Percentiles rank a stretch among this genome's conserved stretches.
Conservation (phyloP, 2,888 invertebrate genomes). For the Xestia ashworthii region DNA sequence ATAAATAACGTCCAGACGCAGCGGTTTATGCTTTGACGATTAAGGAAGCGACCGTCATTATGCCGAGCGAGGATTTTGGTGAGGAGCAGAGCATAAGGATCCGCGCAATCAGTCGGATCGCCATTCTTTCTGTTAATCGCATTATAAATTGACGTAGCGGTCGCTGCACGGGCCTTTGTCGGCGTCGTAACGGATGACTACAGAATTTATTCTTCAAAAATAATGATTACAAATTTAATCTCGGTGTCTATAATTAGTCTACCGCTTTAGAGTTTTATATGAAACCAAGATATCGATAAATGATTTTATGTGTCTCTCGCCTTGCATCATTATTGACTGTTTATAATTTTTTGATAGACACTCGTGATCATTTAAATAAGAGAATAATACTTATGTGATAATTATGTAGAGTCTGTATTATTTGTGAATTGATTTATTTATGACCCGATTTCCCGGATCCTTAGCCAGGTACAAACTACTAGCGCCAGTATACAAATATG, state of each 20-base stretch:
- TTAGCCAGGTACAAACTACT: conserved; percentile 19
- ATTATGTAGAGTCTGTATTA: neutral
- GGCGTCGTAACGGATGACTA: conserved; percentile 82
- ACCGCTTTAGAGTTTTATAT: conserved; percentile 66
- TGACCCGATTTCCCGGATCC: neutral
- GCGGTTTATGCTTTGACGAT: conserved; percentile 75
- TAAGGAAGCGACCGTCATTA: conserved; percentile 79
- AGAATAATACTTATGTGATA: neutral
- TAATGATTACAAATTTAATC: conserved; percentile 83
- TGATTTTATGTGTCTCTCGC: conserved; percentile 53
- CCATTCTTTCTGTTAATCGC: conserved; percentile 88
- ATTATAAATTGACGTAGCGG: conserved; percentile 88
- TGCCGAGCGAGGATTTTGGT: conserved; percentile 78
- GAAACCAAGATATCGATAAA: conserved; percentile 52
- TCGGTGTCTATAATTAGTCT: conserved; percentile 81
- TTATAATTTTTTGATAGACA: conserved; percentile 19
- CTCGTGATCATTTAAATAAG: conserved; percentile 1
- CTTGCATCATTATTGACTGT: conserved; percentile 32
- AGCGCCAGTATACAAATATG: conserved; percentile 15
- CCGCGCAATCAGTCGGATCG: conserved; percentile 84
- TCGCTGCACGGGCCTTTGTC: conserved; percentile 84
- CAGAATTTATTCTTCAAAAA: conserved; percentile 82
- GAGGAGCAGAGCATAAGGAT: conserved; percentile 81
- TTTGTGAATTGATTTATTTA: conserved; percentile 6
- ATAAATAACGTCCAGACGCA: conserved; percentile 78